These are phyloP conservation scores for Agriopis leucophaearia DNA, from an alignment of 2,888 invertebrate species.

Conservation along the genomic window DNA sequence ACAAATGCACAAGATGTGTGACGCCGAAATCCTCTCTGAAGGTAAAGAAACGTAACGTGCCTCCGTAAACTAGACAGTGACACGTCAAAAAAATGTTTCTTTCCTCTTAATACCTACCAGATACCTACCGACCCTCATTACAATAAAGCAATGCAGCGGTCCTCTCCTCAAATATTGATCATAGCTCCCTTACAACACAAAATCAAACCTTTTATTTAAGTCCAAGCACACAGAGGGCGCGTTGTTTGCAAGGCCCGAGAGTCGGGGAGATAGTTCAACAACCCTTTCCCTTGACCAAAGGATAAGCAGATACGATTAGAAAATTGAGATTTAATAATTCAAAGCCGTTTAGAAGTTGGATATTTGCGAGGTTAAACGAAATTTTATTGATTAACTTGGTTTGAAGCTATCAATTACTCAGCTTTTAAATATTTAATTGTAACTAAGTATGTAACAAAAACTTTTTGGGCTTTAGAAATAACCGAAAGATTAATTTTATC, in stretches of 20 bases:
- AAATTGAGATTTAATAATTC: slow-evolving; percentile 52
- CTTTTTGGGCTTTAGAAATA: not conserved
- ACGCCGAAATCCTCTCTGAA: too few species aligned
- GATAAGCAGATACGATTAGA: slow-evolving; percentile 66
- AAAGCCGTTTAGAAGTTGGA: slow-evolving; percentile 52
- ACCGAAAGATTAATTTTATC: too few species aligned
- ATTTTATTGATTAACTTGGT: not conserved
- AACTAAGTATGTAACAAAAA: not conserved
- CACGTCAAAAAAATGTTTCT: not conserved
- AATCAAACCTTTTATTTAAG: slow-evolving; percentile 87
- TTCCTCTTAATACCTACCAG: slow-evolving; percentile 24
- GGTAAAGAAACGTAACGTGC: not conserved
- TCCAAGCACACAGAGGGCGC: slow-evolving; percentile 76
- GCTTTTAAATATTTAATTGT: not conserved
- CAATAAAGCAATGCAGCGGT: slow-evolving; percentile 80
- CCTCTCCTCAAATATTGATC: slow-evolving; percentile 80
- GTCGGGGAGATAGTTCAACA: slow-evolving; percentile 80
- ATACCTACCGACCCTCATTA: slow-evolving; percentile 39
- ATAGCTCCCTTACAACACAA: slow-evolving; percentile 82
- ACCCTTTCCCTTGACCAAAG: slow-evolving; percentile 81
- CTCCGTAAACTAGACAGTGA: not conserved
- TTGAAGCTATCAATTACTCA: not conserved
- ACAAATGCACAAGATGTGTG: too few species aligned
- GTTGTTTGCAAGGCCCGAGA: slow-evolving; percentile 65
- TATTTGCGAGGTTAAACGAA: slow-evolving; percentile 5